Percentiles rank a stretch among this genome's conserved stretches.
Evolutionary conservation across 2,797 vertebrate species (phyloP).

Genomic region (Darevskia mixta): DNA sequence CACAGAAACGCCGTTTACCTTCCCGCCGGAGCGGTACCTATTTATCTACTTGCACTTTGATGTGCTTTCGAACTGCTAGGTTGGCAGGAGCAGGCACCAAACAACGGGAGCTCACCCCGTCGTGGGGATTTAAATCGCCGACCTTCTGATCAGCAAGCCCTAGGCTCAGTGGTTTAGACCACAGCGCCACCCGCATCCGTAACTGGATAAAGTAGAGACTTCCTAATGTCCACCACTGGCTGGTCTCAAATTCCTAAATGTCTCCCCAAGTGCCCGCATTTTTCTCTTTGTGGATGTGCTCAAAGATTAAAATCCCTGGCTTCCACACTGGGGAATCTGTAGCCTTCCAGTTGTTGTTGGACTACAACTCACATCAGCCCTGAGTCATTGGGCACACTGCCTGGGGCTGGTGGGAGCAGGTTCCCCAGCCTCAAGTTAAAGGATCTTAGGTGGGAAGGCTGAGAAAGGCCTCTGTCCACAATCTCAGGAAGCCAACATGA

Average conservation of each 20-base stretch:
- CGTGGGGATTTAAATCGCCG: too few species aligned
- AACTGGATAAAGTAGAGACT: neutral
- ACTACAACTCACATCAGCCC: too few species aligned
- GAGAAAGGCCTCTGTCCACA: neutral
- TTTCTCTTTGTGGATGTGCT: neutral
- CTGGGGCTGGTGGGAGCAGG: neutral
- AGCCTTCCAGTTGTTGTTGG: neutral
- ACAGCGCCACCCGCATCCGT: too few species aligned
- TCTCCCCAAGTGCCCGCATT: neutral
- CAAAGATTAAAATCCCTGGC: neutral
- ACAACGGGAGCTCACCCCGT: too few species aligned
- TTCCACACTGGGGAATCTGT: neutral
- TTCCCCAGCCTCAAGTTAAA: neutral
- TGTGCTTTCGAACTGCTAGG: too few species aligned
- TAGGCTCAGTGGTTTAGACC: too few species aligned
- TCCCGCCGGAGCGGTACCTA: too few species aligned
- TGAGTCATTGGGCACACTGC: neutral
- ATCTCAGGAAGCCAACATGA: neutral
- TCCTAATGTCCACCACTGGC: neutral
- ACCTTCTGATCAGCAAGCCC: too few species aligned
- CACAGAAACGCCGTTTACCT: too few species aligned
- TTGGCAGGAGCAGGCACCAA: too few species aligned
- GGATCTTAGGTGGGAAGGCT: neutral
- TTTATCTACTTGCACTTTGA: too few species aligned
- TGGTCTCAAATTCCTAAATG: neutral